Base-by-base conservation (phyloP, 2,888 invertebrate species). In the Gasteruption jaculator region DNA sequence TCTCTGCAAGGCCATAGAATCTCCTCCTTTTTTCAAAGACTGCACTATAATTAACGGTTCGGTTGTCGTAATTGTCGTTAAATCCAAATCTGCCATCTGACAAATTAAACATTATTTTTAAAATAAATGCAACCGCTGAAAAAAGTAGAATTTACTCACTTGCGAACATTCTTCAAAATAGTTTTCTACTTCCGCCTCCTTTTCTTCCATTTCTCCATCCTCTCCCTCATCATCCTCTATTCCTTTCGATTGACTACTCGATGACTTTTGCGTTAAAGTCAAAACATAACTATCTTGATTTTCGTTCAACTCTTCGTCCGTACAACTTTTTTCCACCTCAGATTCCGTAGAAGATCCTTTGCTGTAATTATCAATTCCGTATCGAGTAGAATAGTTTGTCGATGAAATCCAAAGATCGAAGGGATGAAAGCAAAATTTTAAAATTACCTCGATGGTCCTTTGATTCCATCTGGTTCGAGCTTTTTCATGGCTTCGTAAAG, bases 1-100 rank as follows among this genome's bases (percentile, higher is more conserved):
- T 40, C 78, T 76, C 50, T 85, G 82, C 19, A 94, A 70, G 1
- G 84, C 84, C 66, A 87, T 81, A 34, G 81, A 73, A 55, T 85
- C 81, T 21, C 84, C 83, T 19, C 79, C 77, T 49, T 82, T 83
- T 72, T 87, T 88, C 56, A 88, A 85, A 4, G 86, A 85, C 69
- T 87, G 86, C 54, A 89, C 81, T 39, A 83, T 77, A 46, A 90
- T 79, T 12, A 86, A 67, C 2, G 88, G 88, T 40, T 78, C 80
- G 34, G 79, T 76, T 10, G 73, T 72, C 49, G 79, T 76, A 2
- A 82, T 68, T 53, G 79, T 79, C 1, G 83, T 81, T 20, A 86
- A 68, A 67, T 86, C 78, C 54, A 86, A 72, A 57, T 82, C 78
- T 48, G 81, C 84, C 54, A 85, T 72, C 83, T 63, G 24, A n/a